Base-by-base conservation (phyloP, 2,888 invertebrate genomes). In the Tenthredo scrophulariae region DNA sequence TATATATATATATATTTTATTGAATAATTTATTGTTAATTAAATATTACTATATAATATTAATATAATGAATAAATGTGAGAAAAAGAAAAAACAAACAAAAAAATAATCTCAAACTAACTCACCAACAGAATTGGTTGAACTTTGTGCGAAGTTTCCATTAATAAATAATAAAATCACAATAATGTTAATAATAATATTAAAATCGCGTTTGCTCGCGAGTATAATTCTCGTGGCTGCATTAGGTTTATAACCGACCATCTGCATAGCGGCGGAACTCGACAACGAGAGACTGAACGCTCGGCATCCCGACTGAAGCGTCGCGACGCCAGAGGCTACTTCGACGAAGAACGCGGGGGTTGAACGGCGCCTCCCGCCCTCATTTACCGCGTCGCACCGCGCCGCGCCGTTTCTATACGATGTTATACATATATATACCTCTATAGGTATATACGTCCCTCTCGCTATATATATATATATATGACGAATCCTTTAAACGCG, bases 271-370 rank as follows among this genome's bases (percentile, higher is more conserved):
- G 89, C 91, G 90, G 88, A 87, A 90, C 86, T 90, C 88, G 87
- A 89, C 89, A 85, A 88, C 91, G 89, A 90, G 91, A 91, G 89
- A 89, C 89, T 92, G 89, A 92, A 90, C 91, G 91, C 90, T 91
- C 93, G 92, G 92, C 93, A 93, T 93, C 92, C 91, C 93, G 93
- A 93, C 93, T 93, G 92, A 92, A 89, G 89, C 88, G 88, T 89
- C 89, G 88, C 90, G 87, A 87, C 89, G 74, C 84, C 77, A 85
- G 85, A 62, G 26, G 40, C 40, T 74, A 74, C 40, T 74, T 43
- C 26, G 72, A 43, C 72, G 67, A 67, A 67, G 67, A 26, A 67
- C 67, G 67, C 67, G 29, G 33, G 67, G 67, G 67, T n/a, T 43
- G 40, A 26, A 22, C 65, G 87, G 88, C 88, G 89, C 40, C 62